phyloP scores from a whole-genome alignment of 2,888 invertebrate species.

The Mesopsocus fuscifrons region DNA sequence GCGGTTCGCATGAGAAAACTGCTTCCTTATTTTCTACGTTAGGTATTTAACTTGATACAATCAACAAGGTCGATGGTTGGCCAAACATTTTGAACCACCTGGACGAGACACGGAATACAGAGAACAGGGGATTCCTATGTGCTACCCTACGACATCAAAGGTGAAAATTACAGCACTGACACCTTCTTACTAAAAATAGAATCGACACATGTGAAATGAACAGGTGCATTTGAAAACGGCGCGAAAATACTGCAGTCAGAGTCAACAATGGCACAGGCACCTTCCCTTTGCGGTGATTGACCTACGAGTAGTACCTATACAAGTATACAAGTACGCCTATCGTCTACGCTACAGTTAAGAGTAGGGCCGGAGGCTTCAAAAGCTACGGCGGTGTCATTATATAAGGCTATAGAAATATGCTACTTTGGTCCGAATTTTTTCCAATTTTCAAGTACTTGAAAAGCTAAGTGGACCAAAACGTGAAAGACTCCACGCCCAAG shows the following conservation, averaged over 20 bases:
- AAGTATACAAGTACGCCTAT: neutral
- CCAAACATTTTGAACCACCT: neutral
- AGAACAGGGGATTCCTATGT: neutral
- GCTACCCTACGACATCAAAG: neutral
- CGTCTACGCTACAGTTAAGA: too few relatives aligned
- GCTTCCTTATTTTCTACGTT: too few relatives aligned
- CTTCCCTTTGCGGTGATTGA: neutral
- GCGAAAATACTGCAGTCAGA: slow-evolving; percentile 1
- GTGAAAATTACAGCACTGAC: slow-evolving; percentile 5
- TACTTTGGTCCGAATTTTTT: slow-evolving; percentile 9
- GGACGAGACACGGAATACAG: neutral
- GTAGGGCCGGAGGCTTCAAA: too few relatives aligned
- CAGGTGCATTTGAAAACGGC: slow-evolving; percentile 8
- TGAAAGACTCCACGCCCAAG: too few relatives aligned
- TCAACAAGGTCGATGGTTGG: neutral
- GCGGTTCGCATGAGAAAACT: too few relatives aligned
- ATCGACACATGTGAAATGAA: slow-evolving; percentile 8
- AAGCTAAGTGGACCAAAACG: too few relatives aligned
- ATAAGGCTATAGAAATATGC: neutral
- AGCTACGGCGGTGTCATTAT: neutral
- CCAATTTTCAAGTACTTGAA: too few relatives aligned
- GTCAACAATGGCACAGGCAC: slow-evolving; percentile 10
- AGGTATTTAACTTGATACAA: too few relatives aligned
- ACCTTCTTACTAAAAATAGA: slow-evolving; percentile 5
- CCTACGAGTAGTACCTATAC: too few relatives aligned